A percentile compares a stretch with the other conserved stretches of the same genome.
Evolutionary conservation across 1,140 invertebrate genomes (phyloP).

Genomic region (Nasonia longicornis): DNA sequence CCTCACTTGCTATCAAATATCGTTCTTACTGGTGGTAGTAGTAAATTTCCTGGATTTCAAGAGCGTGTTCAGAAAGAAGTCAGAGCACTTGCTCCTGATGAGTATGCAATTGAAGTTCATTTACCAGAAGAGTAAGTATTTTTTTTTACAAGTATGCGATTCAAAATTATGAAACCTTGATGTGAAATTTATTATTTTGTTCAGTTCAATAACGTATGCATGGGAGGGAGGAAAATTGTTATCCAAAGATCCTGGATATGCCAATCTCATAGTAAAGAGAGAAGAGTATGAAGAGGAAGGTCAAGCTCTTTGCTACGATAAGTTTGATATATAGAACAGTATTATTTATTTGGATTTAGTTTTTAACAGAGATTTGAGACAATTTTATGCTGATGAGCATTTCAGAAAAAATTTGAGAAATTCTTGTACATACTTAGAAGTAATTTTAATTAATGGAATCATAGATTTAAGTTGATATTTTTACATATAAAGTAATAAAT

Average conservation of each 20-base stretch:
- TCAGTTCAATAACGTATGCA: conserved; percentile 83
- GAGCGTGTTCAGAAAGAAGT: conserved; percentile 87
- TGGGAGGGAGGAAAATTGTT: conserved; percentile 89
- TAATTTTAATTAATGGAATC: conserved; percentile 8
- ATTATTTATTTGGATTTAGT: conserved; percentile 32
- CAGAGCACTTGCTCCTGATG: conserved; percentile 80
- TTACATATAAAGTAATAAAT: neutral
- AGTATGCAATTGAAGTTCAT: conserved; percentile 81
- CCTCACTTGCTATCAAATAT: conserved; percentile 91
- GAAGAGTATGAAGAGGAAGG: conserved; percentile 93
- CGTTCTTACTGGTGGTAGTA: conserved; percentile 91
- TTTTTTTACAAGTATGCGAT: conserved; percentile 19
- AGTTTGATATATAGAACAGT: conserved; percentile 74
- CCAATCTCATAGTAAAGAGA: conserved; percentile 80
- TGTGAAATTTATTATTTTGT: conserved; percentile 52
- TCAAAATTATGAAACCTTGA: conserved; percentile 28
- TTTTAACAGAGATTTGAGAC: conserved; percentile 1
- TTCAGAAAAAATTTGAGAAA: neutral
- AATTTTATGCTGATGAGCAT: neutral
- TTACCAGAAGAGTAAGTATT: conserved; percentile 75
- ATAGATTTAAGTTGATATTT: neutral
- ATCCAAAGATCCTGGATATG: conserved; percentile 80
- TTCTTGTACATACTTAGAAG: conserved; percentile 6
- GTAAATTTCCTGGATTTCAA: conserved; percentile 85
- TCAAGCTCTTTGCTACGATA: conserved; percentile 75